phyloP scores from a whole-genome alignment of 2,113 vertebrate genomes.

The Chionis minor region DNA sequence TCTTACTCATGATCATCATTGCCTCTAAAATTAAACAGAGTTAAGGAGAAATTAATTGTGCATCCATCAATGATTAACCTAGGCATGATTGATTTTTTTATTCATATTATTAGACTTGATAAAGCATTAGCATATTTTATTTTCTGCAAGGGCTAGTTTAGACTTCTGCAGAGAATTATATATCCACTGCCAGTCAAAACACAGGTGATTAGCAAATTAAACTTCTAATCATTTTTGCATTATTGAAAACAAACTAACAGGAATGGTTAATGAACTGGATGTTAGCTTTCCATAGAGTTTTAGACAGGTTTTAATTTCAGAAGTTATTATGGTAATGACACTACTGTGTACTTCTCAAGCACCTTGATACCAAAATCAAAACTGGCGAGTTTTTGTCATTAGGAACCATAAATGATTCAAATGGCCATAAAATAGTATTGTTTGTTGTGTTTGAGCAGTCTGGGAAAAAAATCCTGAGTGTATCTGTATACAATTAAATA shows the following conservation, averaged over 20 bases:
- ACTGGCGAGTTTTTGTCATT: constrained; percentile 72
- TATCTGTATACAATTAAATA: constrained; percentile 55
- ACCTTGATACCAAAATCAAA: constrained; percentile 73
- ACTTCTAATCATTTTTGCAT: constrained; percentile 83
- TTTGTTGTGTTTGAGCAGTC: constrained; percentile 64
- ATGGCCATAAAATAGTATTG: constrained; percentile 68
- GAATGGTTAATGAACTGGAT: constrained; percentile 84
- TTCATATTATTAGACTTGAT: constrained; percentile 75
- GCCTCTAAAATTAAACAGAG: constrained; percentile 75
- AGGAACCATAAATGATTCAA: constrained; percentile 77
- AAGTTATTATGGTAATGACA: constrained; percentile 80
- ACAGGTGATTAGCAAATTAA: constrained; percentile 85
- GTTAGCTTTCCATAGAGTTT: constrained; percentile 83
- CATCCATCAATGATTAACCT: constrained; percentile 73
- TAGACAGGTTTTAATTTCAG: constrained; percentile 84
- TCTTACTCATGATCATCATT: constrained; percentile 65
- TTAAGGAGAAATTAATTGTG: constrained; percentile 81
- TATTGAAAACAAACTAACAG: constrained; percentile 82
- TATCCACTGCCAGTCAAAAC: constrained; percentile 80
- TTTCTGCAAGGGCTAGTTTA: constrained; percentile 84
- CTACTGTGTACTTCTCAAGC: constrained; percentile 77
- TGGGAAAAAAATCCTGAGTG: constrained; percentile 52
- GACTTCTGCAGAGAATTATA: constrained; percentile 81
- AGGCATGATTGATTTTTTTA: constrained; percentile 74
- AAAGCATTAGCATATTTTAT: constrained; percentile 77